A percentile compares a stretch with the other conserved stretches of the same genome.
These are phyloP conservation scores for Bambusicola thoracicus DNA, from an alignment of 2,113 vertebrate species.

Conservation along the genomic window DNA sequence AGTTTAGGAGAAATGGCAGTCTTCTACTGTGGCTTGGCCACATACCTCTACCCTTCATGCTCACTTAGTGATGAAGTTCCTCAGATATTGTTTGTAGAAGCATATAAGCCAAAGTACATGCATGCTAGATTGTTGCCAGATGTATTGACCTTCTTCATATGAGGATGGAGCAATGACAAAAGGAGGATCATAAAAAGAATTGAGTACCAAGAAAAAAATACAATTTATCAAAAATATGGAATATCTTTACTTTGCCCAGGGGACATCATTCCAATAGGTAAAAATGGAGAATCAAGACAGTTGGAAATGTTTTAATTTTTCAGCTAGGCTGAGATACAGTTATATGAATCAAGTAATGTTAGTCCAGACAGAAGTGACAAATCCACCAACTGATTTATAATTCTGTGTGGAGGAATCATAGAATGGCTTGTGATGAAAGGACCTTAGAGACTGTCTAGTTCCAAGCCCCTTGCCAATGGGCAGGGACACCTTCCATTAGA, in stretches of 20 bases:
- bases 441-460: no score
- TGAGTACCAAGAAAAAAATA: not conserved
- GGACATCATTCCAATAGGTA: not conserved
- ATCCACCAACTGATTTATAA: not conserved
- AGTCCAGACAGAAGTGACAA: not conserved
- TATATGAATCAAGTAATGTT: not conserved
- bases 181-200: not conserved
- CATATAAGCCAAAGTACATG: not conserved
- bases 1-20: not conserved
- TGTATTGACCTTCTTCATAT: not conserved
- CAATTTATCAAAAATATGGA: not conserved
- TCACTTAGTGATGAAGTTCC: rapidly evolving
- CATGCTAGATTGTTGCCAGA: not conserved
- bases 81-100: not conserved
- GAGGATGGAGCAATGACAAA: not conserved
- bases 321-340: not conserved
- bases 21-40: rapidly evolving
- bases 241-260: not conserved
- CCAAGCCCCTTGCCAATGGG: no score
- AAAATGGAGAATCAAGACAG: not conserved
- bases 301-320: not conserved
- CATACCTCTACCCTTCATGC: not conserved
- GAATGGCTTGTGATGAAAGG: no score
- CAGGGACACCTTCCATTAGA: not conserved
- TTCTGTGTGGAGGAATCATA: not conserved